Evolutionary conservation across 2,888 invertebrate genomes (phyloP), one percentile per base, ranked within the genome.

Genomic region (Allophyes oxyacanthae): DNA sequence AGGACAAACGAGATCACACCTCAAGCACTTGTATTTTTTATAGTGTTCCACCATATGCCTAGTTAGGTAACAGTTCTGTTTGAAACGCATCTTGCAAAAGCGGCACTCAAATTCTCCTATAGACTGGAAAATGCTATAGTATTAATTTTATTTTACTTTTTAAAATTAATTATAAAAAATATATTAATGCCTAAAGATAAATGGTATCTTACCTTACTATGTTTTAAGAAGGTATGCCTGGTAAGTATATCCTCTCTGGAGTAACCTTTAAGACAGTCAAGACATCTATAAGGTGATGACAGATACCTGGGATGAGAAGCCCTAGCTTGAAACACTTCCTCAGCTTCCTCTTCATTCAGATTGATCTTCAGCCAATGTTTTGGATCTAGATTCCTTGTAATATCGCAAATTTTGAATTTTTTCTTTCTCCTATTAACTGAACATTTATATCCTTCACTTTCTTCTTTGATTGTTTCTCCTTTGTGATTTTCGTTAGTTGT

Each of bases 121-220:
- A 1, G 72, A 52, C 89, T 89, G 76, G n/a, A 0, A 57, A 50
- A 43, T 26, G 25, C 9, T 10, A 45, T 20, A 20, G 41, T 30
- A 3, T 20, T 20, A 20, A 20, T n/a, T n/a, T n/a, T n/a, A n/a
- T n/a, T n/a, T 3, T 3, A n/a, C n/a, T n/a, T n/a, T n/a, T n/a
- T n/a, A n/a, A n/a, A n/a, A n/a, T n/a, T n/a, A n/a, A n/a, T n/a
- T n/a, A n/a, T n/a, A n/a, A n/a, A n/a, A n/a, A n/a, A n/a, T n/a
- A n/a, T n/a, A n/a, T n/a, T n/a, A n/a, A n/a, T n/a, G n/a, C n/a
- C n/a, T n/a, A n/a, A n/a, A n/a, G n/a, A n/a, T n/a, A n/a, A n/a
- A n/a, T n/a, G n/a, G n/a, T n/a, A n/a, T n/a, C n/a, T n/a, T n/a
- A 90, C 91, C 85, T 86, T 83, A 78, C 77, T 79, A 57, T 91